Conservation (phyloP, 1,140 invertebrate species). For the Lamellibrachia luymesi region DNA sequence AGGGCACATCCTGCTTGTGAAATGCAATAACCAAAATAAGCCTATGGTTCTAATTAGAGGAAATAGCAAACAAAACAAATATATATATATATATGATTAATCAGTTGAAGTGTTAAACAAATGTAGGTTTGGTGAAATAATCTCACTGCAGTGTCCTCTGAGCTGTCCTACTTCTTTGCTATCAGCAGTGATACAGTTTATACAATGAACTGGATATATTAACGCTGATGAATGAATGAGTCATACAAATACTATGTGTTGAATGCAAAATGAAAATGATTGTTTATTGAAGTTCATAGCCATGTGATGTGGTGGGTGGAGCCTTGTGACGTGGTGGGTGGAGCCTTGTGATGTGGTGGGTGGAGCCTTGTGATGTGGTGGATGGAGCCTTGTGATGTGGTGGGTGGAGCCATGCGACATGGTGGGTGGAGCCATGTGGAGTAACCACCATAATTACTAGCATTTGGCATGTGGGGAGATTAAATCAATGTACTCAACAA, state of each 20-base stretch:
- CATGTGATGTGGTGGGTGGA: background rate
- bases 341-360: background rate
- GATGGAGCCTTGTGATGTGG: background rate
- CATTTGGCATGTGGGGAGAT: background rate
- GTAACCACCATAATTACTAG: background rate
- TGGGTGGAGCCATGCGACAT: background rate
- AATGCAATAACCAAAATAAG: no score
- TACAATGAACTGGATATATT: background rate
- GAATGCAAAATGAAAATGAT: background rate
- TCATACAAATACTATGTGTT: background rate
- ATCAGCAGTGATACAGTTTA: background rate
- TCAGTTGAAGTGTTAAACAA: no score
- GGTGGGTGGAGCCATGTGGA: background rate
- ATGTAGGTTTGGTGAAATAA: no score
- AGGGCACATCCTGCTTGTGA: no score
- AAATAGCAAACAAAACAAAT: no score
- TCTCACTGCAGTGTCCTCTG: no score
- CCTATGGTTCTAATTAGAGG: no score
- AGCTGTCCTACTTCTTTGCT: no score
- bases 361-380: background rate
- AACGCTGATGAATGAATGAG: background rate
- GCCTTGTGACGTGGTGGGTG: background rate
- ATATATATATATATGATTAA: no score
- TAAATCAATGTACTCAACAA: background rate
- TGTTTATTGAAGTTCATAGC: background rate